Evolutionary conservation across 2,113 vertebrate genomes (phyloP), one percentile per base, ranked within the genome.

Genomic region (Thomomys bottae): DNA sequence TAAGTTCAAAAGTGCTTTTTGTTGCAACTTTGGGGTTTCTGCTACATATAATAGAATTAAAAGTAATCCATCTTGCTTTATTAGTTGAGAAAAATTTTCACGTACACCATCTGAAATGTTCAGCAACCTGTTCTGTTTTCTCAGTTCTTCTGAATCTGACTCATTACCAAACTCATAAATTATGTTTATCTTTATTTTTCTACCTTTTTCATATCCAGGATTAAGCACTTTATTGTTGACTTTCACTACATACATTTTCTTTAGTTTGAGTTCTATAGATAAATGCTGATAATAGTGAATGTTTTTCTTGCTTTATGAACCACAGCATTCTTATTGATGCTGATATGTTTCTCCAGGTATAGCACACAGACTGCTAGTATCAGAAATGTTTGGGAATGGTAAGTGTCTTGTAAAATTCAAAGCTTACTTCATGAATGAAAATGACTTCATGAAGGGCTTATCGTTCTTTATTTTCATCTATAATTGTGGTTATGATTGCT

Each of bases 1-100:
- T 64, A 70, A 9, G 49, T 8, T 49, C 77, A 20, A 23, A 77
- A 71, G 34, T 12, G 24, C 24, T 70, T 78, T 63, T 75, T 66
- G 2, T 45, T 80, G 38, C 70, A 88, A 30, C 42, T 66, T 88
- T 66, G 15, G 15, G 32, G 42, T 71, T 71, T 57, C 24, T 81
- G 63, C 32, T 91, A 2, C 10, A 6, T 79, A 11, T 14, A 54
- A 54, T 14, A 54, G 14, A 78, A 66, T 64, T 40, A 57, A 11
- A 67, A 28, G 42, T 63, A 9, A 20, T 28, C 24, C n/a, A n/a
- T 79, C 77, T 72, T 78, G 30, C 63, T 66, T 75, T 79, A 38
- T 79, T 71, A 94, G 38, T 21, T 83, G 26, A 84, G 81, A 59
- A 32, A 59, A 45, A 54, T 73, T 83, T 79, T 54, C 36, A 83